Conservation (phyloP, 1,140 invertebrate genomes). For the Leptestheria dahalacensis region DNA sequence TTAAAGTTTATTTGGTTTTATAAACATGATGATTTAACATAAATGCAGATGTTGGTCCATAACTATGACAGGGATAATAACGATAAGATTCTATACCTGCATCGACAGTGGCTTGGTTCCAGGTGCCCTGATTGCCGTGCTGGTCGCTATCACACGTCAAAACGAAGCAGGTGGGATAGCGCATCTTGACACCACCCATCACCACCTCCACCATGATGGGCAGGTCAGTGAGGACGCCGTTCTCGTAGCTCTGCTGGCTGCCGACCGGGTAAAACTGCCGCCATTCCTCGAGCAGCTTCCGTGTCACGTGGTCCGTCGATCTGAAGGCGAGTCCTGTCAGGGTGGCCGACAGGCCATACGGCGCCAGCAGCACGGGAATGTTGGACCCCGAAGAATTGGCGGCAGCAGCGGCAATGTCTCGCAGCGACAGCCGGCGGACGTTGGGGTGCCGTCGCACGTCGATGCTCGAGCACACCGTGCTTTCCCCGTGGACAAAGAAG, state of each 20-base stretch:
- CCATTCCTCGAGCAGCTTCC: slow-evolving; percentile 82
- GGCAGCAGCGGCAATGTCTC: slow-evolving; percentile 56
- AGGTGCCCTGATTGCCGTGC: not conserved
- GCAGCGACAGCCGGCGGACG: slow-evolving; percentile 60
- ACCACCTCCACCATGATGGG: slow-evolving; percentile 52
- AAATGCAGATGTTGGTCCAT: too few relatives aligned
- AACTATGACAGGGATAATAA: too few relatives aligned
- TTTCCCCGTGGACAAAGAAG: slow-evolving; percentile 97
- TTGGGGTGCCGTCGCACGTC: slow-evolving; percentile 88
- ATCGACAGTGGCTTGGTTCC: slow-evolving; percentile 8
- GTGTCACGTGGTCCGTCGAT: slow-evolving; percentile 42
- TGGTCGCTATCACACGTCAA: slow-evolving; percentile 70
- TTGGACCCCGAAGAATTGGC: slow-evolving; percentile 44
- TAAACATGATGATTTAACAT: too few relatives aligned
- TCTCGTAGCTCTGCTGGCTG: not conserved
- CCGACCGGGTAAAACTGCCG: slow-evolving; percentile 73
- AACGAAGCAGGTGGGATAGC: slow-evolving; percentile 85
- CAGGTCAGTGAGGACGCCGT: too few relatives aligned
- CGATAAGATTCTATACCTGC: not conserved
- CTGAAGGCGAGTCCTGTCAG: slow-evolving; percentile 50
- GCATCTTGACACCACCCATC: slow-evolving; percentile 66
- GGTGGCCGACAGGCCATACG: slow-evolving; percentile 79
- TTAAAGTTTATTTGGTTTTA: too few relatives aligned
- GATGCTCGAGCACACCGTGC: slow-evolving; percentile 89
- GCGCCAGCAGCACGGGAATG: slow-evolving; percentile 72